Conservation (phyloP, 2,797 vertebrate species). For the Acanthornis magna region DNA sequence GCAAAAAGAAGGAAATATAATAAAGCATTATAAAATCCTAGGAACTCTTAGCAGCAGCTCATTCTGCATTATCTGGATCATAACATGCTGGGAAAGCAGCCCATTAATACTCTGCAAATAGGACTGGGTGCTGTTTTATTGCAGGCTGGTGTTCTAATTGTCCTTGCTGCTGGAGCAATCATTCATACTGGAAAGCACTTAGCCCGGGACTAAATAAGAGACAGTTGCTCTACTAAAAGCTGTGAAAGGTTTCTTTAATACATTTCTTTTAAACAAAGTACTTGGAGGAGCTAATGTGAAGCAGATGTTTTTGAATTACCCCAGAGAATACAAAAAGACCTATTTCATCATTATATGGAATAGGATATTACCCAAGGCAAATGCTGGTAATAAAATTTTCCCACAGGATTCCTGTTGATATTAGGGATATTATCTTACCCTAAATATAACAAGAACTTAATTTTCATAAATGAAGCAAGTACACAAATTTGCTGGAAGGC, state of each 20-base stretch:
- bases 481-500: conserved; percentile 17
- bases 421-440: conserved; percentile 31
- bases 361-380: conserved; percentile 40
- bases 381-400: conserved; percentile 9
- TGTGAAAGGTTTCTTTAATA: conserved; percentile 39
- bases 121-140: conserved; percentile 56
- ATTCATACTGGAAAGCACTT: conserved; percentile 27
- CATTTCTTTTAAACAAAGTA: conserved; percentile 32
- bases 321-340: conserved; percentile 26
- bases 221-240: background rate
- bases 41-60: background rate
- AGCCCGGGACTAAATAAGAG: conserved; percentile 13
- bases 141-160: conserved; percentile 46
- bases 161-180: conserved; percentile 34
- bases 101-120: conserved; percentile 40
- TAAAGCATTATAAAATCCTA: background rate
- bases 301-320: conserved; percentile 49
- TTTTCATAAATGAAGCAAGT: conserved; percentile 38
- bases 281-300: conserved; percentile 37
- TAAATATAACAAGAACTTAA: conserved; percentile 34
- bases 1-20: background rate
- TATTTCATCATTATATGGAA: conserved; percentile 26
- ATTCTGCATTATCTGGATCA: conserved; percentile 15
- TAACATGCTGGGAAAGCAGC: conserved; percentile 25
- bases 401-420: conserved; percentile 37